These are phyloP conservation scores for Thalassarche chlororhynchos DNA, from an alignment of 2,113 vertebrate species.

Conservation along the genomic window DNA sequence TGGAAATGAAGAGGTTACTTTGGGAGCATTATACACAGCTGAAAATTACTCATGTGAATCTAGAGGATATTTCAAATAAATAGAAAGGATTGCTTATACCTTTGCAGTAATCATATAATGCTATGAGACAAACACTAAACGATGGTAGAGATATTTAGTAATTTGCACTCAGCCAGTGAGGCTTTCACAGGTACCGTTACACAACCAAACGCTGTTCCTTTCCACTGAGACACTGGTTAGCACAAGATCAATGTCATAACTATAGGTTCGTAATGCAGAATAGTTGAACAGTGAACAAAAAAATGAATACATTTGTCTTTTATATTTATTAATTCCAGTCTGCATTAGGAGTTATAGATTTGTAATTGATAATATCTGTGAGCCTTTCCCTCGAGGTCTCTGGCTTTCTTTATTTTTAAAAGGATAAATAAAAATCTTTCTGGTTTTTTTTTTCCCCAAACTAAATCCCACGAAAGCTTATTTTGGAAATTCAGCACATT, in stretches of 20 bases:
- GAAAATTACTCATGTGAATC: conserved; percentile 77
- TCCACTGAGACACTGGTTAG: conserved; percentile 15
- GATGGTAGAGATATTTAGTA: conserved; percentile 49
- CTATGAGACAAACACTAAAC: background rate
- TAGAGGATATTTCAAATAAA: conserved; percentile 63
- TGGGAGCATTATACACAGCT: conserved; percentile 76
- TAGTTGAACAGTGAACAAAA: background rate
- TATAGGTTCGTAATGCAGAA: conserved; percentile 6
- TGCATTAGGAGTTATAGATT: background rate
- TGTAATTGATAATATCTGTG: background rate
- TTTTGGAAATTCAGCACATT: conserved; percentile 28
- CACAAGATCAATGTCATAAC: conserved; percentile 20
- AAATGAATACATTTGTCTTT: conserved; percentile 1
- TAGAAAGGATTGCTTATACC: conserved; percentile 22
- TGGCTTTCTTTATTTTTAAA: background rate
- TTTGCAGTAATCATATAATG: conserved; percentile 51
- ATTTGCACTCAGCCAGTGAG: conserved; percentile 8
- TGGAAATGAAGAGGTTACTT: conserved; percentile 82
- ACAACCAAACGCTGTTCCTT: conserved; percentile 31
- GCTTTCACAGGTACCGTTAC: background rate
- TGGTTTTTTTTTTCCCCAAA: background rate
- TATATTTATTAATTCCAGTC: background rate
- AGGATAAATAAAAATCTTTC: conserved; percentile 3
- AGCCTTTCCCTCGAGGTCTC: background rate
- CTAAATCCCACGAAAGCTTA: background rate